Evolutionary conservation across 2,113 vertebrate species (phyloP), one percentile per base, ranked within the genome.

Genomic region (Aix galericulata): DNA sequence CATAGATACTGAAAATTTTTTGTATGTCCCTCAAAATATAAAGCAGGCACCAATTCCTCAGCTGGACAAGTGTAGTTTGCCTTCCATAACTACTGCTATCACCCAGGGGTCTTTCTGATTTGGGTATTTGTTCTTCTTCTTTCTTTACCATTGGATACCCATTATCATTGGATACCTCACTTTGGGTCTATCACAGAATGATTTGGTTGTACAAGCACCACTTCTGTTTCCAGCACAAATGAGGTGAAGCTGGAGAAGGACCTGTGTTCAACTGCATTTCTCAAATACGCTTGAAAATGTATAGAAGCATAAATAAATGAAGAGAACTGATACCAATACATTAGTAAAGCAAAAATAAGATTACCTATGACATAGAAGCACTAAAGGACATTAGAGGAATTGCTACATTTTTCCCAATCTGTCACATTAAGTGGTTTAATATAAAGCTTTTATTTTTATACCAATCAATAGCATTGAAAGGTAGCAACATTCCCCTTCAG

Each of bases 391-490:
- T 94, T 90, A 94, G 68, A 91, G 29, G 68, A 88, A 90, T 91
- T 50, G 23, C 93, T 85, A 88, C 69, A 79, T 93, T 95, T 91
- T 79, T 73, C 64, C 74, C 52, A 72, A 60, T 89, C 76, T 93
- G 83, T 92, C 88, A 96, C 93, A 89, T 93, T 93, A 96, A 96
- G 88, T 93, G 92, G 88, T 95, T 96, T 96, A 94, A 96, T 94
- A 88, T 89, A 95, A 96, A 96, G 92, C 86, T 77, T 95, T 94
- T 96, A 95, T 96, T 96, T 97, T 97, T 95, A 91, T 94, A 92
- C 83, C 69, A 87, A 95, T 97, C 95, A 91, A 97, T 96, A 97
- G 76, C 88, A 86, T 77, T 94, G 82, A 83, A 93, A 88, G 73
- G 72, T 88, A 94, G 71, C 83, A 92, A 79, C 77, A 88, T 94